Evolutionary conservation across 2,797 vertebrate species (phyloP).

Genomic region (Botia kubotai): DNA sequence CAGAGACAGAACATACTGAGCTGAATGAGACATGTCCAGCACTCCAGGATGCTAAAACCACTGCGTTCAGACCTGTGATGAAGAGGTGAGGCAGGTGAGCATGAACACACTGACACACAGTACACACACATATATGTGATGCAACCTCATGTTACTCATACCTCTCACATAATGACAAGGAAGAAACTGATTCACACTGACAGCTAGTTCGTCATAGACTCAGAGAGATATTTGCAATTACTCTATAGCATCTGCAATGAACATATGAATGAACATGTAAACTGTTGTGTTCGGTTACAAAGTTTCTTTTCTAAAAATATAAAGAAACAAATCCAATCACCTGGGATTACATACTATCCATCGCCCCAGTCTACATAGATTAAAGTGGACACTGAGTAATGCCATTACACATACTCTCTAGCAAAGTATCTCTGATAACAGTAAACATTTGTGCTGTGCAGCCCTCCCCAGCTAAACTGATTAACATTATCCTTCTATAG

Average conservation of each 20-base stretch:
- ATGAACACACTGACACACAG: constrained; percentile 3
- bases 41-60: constrained; percentile 81
- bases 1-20: constrained; percentile 75
- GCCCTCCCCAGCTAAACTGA: constrained; percentile 1
- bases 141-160: not conserved
- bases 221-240: not conserved
- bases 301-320: not conserved
- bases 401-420: constrained; percentile 43
- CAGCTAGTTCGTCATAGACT: not conserved
- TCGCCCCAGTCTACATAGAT: constrained; percentile 19
- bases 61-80: constrained; percentile 88
- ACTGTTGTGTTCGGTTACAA: not conserved
- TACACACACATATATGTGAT: not conserved
- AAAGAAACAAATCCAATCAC: constrained; percentile 49
- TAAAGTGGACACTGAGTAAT: constrained; percentile 36
- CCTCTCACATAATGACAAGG: not conserved
- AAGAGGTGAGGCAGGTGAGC: constrained; percentile 89
- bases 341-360: constrained; percentile 43
- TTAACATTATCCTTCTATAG: constrained; percentile 1
- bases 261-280: not conserved
- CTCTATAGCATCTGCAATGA: too few species aligned
- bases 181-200: not conserved
- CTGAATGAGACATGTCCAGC: constrained; percentile 76
- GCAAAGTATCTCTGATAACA: constrained; percentile 19
- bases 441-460: constrained; percentile 28